Evolutionary conservation across 2,888 invertebrate genomes (phyloP), one percentile per base, ranked within the genome.

Genomic region (Hirtodrosophila cameraria): DNA sequence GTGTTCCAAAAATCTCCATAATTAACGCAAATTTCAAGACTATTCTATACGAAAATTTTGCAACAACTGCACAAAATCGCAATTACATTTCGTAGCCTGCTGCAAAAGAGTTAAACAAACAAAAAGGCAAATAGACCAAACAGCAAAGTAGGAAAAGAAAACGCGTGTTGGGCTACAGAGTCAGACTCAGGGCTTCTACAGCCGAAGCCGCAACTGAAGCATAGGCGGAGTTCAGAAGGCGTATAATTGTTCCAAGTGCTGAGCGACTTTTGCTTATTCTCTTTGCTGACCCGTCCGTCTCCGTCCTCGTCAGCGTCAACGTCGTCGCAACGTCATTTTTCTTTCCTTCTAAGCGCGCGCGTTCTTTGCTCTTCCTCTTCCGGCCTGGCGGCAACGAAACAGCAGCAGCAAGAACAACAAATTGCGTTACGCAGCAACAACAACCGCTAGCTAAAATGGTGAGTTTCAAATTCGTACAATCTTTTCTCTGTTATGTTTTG

Each of bases 81-180:
- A n/a, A n/a, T n/a, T n/a, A n/a, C n/a, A n/a, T n/a, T 53, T 46
- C 25, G 28, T 16, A 60, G 43, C 45, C 12, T 16, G 41, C 46
- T 45, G 57, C 62, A 67, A 39, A 52, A 67, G 73, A 57, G 39
- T 73, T 57, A 67, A 72, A 73, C 70, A 70, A 70, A 73, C 70
- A 70, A 73, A 72, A 67, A n/a, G n/a, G 69, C 60, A 71, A 23
- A 41, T 61, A 60, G 33, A 54, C 38, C 61, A 61, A 49, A 49
- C n/a, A 15, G 31, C 7, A 48, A 30, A 33, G n/a, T n/a, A 33
- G 7, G 18, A 39, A 6, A 36, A 50, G 52, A 64, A 62, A 62
- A 67, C 68, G 70, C 62, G 70, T 70, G 73, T 48, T 55, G 54
- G n/a, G n/a, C n/a, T n/a, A n/a, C n/a, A n/a, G n/a, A n/a, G n/a